phyloP scores from a whole-genome alignment of 2,888 invertebrate genomes.

The Anaspis maculata region DNA sequence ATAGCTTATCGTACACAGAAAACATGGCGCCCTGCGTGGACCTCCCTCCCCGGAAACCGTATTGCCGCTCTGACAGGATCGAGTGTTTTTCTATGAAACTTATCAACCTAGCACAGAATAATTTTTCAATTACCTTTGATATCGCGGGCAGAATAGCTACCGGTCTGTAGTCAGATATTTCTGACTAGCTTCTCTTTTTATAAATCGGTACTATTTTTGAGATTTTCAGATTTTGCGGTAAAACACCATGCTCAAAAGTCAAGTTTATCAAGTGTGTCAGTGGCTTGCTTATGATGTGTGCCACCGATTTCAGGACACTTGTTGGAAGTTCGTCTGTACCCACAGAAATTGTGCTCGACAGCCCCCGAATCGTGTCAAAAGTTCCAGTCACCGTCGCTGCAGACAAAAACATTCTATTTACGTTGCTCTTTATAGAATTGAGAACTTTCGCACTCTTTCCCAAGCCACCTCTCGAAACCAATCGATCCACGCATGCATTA shows the following conservation, averaged over 20 bases:
- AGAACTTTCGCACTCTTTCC: no score
- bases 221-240: background rate
- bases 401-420: no score
- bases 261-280: slow-evolving; percentile 3
- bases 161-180: background rate
- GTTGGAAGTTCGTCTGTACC: no score
- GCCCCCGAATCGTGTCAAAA: no score
- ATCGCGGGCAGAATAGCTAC: background rate
- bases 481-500: no score
- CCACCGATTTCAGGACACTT: no score
- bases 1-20: no score
- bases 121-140: background rate
- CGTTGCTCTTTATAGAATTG: no score
- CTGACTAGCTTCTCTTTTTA: background rate
- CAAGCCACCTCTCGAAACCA: no score
- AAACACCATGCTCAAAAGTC: background rate
- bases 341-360: no score
- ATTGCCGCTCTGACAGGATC: background rate
- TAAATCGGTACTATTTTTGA: background rate
- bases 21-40: background rate
- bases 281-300: slow-evolving; percentile 25
- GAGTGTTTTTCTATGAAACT: background rate
- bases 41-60: background rate
- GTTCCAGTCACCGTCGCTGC: no score
- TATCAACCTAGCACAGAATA: background rate